Conservation (phyloP, 2,888 invertebrate genomes). For the Xestia c-nigrum region DNA sequence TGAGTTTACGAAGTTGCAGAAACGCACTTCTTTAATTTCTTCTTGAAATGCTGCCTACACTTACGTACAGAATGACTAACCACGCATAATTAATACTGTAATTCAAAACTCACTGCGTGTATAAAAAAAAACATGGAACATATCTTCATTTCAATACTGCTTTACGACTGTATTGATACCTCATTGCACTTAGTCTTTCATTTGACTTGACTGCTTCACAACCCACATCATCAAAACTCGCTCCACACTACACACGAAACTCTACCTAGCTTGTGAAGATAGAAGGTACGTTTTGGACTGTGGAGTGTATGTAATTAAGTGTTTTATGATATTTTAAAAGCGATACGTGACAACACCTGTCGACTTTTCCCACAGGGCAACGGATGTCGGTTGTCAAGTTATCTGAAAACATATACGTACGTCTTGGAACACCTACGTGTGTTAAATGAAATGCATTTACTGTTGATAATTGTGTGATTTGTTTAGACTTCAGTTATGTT, state of each 20-base stretch:
- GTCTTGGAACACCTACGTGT: slow-evolving; percentile 76
- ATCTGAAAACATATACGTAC: slow-evolving; percentile 82
- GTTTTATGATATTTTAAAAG: slow-evolving; percentile 72
- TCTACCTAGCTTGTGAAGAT: neutral
- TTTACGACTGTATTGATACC: slow-evolving; percentile 83
- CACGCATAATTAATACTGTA: slow-evolving; percentile 41
- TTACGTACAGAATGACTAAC: slow-evolving; percentile 10
- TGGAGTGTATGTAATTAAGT: slow-evolving; percentile 69
- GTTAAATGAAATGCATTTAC: slow-evolving; percentile 67
- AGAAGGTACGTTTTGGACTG: slow-evolving; percentile 58
- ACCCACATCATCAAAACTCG: slow-evolving; percentile 56
- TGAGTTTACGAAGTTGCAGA: neutral
- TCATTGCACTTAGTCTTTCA: slow-evolving; percentile 80
- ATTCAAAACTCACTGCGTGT: slow-evolving; percentile 36
- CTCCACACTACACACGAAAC: slow-evolving; percentile 12
- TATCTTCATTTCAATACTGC: slow-evolving; percentile 77
- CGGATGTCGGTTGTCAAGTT: slow-evolving; percentile 85
- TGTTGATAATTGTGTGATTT: slow-evolving; percentile 63
- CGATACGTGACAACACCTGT: slow-evolving; percentile 88
- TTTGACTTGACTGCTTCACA: slow-evolving; percentile 69
- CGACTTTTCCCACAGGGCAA: slow-evolving; percentile 86
- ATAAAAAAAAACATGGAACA: slow-evolving; percentile 61
- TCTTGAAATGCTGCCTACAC: neutral
- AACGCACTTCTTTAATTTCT: neutral
- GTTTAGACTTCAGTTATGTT: slow-evolving; percentile 37